phyloP scores from a whole-genome alignment of 92 coral and sea anemone species.

The Parazoanthus swiftii region DNA sequence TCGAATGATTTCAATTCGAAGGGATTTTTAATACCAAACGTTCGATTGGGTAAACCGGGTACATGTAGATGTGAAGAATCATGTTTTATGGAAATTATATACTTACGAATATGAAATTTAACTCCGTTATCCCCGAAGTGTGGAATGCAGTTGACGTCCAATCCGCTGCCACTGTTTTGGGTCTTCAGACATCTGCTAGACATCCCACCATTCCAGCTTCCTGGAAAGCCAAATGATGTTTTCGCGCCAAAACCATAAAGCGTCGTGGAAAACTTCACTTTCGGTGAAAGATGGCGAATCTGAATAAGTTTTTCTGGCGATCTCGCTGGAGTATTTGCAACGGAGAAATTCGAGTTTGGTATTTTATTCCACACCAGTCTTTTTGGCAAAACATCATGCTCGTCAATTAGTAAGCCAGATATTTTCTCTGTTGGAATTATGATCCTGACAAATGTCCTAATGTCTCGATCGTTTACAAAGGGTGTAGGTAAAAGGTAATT shows the following conservation, averaged over 20 bases:
- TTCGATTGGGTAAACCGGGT: not conserved
- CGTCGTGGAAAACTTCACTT: not conserved
- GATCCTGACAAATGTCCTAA: conserved; percentile 38
- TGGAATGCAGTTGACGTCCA: conserved; percentile 1
- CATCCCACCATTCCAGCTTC: conserved; percentile 12
- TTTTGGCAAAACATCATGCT: not conserved
- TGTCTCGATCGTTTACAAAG: conserved; percentile 10
- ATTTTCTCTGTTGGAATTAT: conserved; percentile 39
- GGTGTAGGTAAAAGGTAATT: conserved; percentile 63
- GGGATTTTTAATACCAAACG: no score
- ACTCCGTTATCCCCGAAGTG: not conserved
- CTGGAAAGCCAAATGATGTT: conserved; percentile 25
- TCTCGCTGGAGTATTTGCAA: conserved; percentile 8
- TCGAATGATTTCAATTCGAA: no score
- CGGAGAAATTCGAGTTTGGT: conserved; percentile 7
- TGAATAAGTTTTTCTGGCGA: conserved; percentile 23
- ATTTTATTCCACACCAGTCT: conserved; percentile 18
- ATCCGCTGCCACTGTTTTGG: not conserved
- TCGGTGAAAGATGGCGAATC: conserved; percentile 23
- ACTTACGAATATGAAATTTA: not conserved
- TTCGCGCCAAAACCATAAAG: conserved; percentile 26
- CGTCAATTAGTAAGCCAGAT: conserved; percentile 45
- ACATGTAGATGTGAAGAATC: no score
- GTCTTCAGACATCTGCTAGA: not conserved
- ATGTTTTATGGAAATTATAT: not conserved